Conservation (phyloP, 2,888 invertebrate genomes). For the Coelogynopora nodosa region DNA sequence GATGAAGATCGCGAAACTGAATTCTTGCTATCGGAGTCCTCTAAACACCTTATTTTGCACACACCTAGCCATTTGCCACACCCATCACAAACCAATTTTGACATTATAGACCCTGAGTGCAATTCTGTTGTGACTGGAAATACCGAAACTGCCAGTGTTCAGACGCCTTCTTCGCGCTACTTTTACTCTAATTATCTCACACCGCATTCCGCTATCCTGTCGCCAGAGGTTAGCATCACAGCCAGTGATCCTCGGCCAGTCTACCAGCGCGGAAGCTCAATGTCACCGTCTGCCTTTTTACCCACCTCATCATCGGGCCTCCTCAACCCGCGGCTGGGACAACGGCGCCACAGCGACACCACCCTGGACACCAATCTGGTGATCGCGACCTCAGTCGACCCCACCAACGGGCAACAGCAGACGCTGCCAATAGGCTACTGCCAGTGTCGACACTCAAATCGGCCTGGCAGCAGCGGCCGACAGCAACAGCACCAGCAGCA, state of each 20-base stretch:
- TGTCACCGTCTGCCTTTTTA: not conserved
- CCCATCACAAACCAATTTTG: not conserved
- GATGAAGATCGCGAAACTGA: not conserved
- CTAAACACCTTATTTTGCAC: not conserved
- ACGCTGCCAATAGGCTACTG: not conserved
- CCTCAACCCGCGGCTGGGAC: not conserved
- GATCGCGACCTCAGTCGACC: not conserved
- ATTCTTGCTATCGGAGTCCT: not conserved
- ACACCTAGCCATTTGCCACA: not conserved
- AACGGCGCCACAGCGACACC: constrained; percentile 35
- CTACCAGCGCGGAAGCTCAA: not conserved
- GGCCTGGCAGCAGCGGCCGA: not conserved
- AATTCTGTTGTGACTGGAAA: not conserved
- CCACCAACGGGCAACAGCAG: not conserved
- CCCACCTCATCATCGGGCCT: not conserved
- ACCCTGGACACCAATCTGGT: not conserved
- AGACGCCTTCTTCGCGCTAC: not conserved
- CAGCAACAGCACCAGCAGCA: not conserved
- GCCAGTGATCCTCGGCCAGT: not conserved
- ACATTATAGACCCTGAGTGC: not conserved
- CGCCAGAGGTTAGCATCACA: not conserved
- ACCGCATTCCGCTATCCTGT: not conserved
- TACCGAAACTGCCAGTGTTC: not conserved
- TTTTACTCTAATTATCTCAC: not conserved
- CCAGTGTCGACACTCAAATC: not conserved